Evolutionary conservation across 2,888 invertebrate species (phyloP), one percentile per base, ranked within the genome.

Genomic region (Cactoblastis cactorum): DNA sequence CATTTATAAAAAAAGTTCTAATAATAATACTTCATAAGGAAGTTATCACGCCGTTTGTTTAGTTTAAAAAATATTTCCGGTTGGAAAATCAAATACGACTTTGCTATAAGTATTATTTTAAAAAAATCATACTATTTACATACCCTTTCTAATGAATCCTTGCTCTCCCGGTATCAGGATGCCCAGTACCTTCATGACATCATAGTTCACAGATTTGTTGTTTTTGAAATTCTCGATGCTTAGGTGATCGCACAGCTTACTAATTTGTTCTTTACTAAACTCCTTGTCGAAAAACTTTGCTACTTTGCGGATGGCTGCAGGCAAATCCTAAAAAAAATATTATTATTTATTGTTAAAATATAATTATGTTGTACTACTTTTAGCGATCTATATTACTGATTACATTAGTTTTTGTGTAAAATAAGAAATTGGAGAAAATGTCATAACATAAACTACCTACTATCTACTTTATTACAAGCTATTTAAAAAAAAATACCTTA

Each of bases 201-300:
- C 91, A 46, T 90, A 92, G 71, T 97, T 97, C 0, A 96, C 94
- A 4, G 94, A 93, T 45, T 93, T 92, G 81, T 97, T 97, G 11
- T 92, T 91, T 58, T 94, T 94, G 84, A 98, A 98, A 73, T 93
- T 95, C 8, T 94, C 91, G 56, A 98, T 95, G 66, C 93, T 91
- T 53, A 97, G 91, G 72, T 97, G 95, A 5, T 94, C 80, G 8
- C 91, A 91, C 2, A 98, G 83, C 15, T 81, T 78, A 0, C 82
- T 69, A 0, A 95, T 71, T 69, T 96, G 91, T 15, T 92, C 90
- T 0, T 87, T 80, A 0, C 83, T 86, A 53, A 92, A 90, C 0
- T 76, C 64, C 69, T 93, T 93, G 37, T 83, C 88, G 32, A 95
- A 80, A 70, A 95, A 95, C 0, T 84, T 68, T 0, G 92, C 89